A percentile compares a stretch with the other conserved stretches of the same genome.
Evolutionary conservation across 2,888 invertebrate genomes (phyloP).

Genomic region (Diabrotica balteata): DNA sequence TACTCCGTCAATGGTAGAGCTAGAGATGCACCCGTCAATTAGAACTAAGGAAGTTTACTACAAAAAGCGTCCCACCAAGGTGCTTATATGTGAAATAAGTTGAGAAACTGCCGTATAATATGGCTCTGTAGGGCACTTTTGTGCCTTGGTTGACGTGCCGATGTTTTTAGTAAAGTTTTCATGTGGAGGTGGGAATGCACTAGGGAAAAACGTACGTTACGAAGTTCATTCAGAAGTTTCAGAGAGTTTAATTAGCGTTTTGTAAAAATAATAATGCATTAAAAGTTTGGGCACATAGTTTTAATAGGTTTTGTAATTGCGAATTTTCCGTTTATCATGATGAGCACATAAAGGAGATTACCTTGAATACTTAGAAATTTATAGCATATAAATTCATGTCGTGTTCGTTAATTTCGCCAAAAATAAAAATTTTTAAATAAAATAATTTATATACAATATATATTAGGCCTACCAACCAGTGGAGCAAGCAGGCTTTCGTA

Average conservation of each 20-base stretch:
- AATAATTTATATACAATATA: too few species aligned
- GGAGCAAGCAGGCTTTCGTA: too few species aligned
- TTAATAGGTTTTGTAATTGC: too few species aligned
- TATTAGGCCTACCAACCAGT: too few species aligned
- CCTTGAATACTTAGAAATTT: background rate
- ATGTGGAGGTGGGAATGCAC: constrained; percentile 6
- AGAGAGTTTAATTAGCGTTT: constrained; percentile 3
- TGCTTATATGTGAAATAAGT: constrained; percentile 30
- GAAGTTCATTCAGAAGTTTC: constrained; percentile 9
- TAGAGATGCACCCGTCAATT: constrained; percentile 39
- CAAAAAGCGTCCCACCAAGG: constrained; percentile 36
- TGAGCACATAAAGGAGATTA: too few species aligned
- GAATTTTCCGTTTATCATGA: too few species aligned
- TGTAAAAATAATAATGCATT: background rate
- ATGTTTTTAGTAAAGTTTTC: constrained; percentile 6
- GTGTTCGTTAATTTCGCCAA: too few species aligned
- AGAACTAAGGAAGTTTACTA: constrained; percentile 37
- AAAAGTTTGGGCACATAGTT: background rate
- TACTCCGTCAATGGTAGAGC: background rate
- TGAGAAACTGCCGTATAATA: constrained; percentile 40
- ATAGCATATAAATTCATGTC: too few species aligned
- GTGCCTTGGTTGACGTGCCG: constrained; percentile 11
- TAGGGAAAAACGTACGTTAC: constrained; percentile 1
- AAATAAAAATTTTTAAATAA: too few species aligned
- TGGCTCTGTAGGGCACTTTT: constrained; percentile 41